Evolutionary conservation across 2,888 invertebrate genomes (phyloP), one percentile per base, ranked within the genome.

Genomic region (Lordiphosa andalusiaca): DNA sequence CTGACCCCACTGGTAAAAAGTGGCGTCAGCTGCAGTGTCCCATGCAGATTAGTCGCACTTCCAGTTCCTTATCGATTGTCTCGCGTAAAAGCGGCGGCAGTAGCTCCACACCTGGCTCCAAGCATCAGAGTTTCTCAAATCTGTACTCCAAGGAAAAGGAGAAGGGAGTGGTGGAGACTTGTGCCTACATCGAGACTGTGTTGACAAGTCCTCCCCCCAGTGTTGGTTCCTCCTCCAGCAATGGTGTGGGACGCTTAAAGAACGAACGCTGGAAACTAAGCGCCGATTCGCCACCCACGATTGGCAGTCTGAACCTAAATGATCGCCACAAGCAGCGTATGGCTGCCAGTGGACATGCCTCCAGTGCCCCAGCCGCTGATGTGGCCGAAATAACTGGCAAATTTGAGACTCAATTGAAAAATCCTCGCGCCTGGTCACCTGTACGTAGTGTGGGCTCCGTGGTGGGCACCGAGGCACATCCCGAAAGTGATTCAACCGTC

Each of bases 381-480:
- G 84, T 89, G 2, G 84, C 92, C 50, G 92, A 92, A 85, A 89
- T 93, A 13, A 91, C 91, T 12, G 92, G 92, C 9, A 94, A 93
- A 88, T 93, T 92, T 88, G 94, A 94, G 88, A 93, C 93, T 4
- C 93, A 93, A 69, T 89, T 93, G n/a, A 94, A 93, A 78, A 95
- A 95, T 89, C 95, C 95, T 16, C 92, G 95, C 81, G 95, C 95
- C 25, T 95, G 96, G 95, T 95, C 95, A 84, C 96, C 96, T 13
- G 95, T 95, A n/a, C 92, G 95, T 68, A 95, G 95, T 85, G 95
- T 95, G 6, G 96, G 96, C 7, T 95, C 95, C 21, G 94, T 95
- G 47, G 93, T 92, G 2, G 95, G 95, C 2, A 94, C 94, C 82
- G 95, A 96, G 89, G 95, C 94, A n/a, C 95, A 95, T 87, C 95